These are phyloP conservation scores for Xenopus petersii DNA, from an alignment of 2,797 vertebrate genomes.

Conservation along the genomic window DNA sequence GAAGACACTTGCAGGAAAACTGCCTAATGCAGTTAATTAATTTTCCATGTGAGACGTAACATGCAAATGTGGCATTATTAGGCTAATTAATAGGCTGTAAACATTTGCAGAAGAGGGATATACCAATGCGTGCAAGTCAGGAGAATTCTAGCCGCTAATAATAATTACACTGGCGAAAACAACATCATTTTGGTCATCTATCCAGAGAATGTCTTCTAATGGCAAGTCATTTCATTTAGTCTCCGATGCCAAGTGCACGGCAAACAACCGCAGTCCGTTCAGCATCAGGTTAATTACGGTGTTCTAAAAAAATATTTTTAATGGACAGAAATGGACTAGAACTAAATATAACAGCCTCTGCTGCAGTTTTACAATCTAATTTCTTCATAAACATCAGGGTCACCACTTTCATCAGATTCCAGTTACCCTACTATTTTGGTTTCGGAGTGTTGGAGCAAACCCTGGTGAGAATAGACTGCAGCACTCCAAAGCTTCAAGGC, in stretches of 20 bases:
- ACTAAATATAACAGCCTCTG: no score
- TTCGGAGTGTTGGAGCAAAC: no score
- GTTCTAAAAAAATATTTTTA: not conserved
- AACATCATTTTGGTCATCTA: slow-evolving; percentile 1
- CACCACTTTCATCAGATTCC: no score
- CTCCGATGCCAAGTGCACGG: no score
- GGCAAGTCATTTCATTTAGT: not conserved
- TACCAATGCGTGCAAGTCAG: not conserved
- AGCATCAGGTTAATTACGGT: not conserved
- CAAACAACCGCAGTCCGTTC: not conserved
- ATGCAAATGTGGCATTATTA: slow-evolving; percentile 71
- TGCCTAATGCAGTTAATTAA: slow-evolving; percentile 66
- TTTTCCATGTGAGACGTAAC: slow-evolving; percentile 62
- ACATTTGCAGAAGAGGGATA: slow-evolving; percentile 36
- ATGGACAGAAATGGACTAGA: not conserved
- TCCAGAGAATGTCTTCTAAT: not conserved
- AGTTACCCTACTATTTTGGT: no score
- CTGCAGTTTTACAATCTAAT: no score
- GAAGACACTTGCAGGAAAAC: slow-evolving; percentile 58
- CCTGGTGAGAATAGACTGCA: no score
- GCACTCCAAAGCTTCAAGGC: no score
- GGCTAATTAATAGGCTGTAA: slow-evolving; percentile 71
- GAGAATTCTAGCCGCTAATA: slow-evolving; percentile 12
- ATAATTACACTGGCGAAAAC: slow-evolving; percentile 1
- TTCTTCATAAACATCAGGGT: no score